A percentile compares a stretch with the other conserved stretches of the same genome.
Evolutionary conservation across 1,140 invertebrate genomes (phyloP).

Genomic region (Orchestia grillus): DNA sequence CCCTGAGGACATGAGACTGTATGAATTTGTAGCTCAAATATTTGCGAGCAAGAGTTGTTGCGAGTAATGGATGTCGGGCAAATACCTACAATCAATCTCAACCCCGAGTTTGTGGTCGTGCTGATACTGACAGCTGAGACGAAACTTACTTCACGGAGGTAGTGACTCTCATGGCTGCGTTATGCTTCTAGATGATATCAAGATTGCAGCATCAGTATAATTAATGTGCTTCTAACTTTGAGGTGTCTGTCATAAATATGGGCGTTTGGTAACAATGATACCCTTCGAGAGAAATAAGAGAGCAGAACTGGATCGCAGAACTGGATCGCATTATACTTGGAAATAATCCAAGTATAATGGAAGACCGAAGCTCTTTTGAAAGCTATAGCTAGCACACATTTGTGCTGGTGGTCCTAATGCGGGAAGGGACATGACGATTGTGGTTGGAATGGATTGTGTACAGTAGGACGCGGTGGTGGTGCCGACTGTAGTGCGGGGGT

Average conservation of each 20-base stretch:
- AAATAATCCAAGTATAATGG: neutral
- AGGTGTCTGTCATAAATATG: no score
- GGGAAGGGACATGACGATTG: neutral
- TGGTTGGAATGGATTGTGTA: neutral
- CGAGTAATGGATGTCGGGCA: neutral
- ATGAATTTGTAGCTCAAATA: no score
- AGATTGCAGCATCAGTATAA: neutral
- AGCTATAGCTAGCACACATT: neutral
- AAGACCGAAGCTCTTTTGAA: neutral
- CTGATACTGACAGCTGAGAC: neutral
- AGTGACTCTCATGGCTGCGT: no score
- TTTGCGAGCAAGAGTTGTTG: neutral
- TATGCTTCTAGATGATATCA: no score
- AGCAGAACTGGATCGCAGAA: no score
- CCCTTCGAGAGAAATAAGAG: no score
- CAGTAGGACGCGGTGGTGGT: neutral
- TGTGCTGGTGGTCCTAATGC: neutral
- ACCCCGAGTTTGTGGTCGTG: neutral
- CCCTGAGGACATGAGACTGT: neutral
- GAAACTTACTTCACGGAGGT: neutral
- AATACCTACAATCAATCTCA: neutral
- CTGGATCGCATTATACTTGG: no score
- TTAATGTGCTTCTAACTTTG: neutral
- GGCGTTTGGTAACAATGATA: no score
- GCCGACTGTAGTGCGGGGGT: neutral